phyloP scores from a whole-genome alignment of 2,113 vertebrate species.

The Cinclus cinclus region DNA sequence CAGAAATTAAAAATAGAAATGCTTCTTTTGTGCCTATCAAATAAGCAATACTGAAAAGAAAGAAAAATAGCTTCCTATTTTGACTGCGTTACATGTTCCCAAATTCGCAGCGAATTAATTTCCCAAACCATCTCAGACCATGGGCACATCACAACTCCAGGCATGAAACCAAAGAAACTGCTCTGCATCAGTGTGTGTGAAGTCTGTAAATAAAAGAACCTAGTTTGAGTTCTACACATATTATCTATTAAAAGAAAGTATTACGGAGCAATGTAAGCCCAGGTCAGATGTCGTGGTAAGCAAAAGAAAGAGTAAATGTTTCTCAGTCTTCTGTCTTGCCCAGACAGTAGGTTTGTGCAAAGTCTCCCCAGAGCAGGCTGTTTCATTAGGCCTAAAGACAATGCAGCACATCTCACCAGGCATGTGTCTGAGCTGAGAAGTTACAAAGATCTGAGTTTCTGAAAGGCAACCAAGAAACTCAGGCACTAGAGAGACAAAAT shows the following conservation, averaged over 20 bases:
- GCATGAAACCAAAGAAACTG: neutral
- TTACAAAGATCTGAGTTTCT: neutral
- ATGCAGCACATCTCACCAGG: neutral
- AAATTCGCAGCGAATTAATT: neutral
- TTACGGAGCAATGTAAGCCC: neutral
- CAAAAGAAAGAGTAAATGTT: neutral
- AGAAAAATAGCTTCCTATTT: neutral
- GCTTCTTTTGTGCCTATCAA: slow-evolving; percentile 4
- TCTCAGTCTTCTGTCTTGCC: neutral
- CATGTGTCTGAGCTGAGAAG: neutral
- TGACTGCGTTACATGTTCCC: neutral
- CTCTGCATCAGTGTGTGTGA: neutral
- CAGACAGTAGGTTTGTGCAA: neutral
- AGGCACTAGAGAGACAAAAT: neutral
- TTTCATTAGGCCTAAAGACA: neutral
- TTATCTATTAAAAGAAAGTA: neutral
- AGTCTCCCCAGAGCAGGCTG: neutral
- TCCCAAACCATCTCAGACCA: neutral
- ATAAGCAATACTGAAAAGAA: neutral
- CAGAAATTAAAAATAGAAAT: slow-evolving; percentile 3
- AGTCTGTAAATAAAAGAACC: neutral
- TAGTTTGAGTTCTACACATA: neutral
- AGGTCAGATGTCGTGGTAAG: neutral
- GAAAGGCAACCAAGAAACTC: neutral
- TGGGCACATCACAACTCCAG: neutral